phyloP scores from a whole-genome alignment of 1,140 invertebrate species.

The Trichonephila clavipes region DNA sequence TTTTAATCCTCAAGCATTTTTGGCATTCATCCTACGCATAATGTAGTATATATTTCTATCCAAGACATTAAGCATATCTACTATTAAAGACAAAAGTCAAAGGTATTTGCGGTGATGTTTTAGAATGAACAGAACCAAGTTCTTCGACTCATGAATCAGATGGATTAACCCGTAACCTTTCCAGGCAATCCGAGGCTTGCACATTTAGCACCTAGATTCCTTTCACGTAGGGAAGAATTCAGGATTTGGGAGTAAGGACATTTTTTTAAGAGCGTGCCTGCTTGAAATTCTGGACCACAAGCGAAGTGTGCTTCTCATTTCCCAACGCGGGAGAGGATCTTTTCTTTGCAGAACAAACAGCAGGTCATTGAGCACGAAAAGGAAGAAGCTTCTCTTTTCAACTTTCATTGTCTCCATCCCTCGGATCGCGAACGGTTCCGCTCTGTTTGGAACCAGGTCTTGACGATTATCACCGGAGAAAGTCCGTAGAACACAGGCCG shows the following conservation, averaged over 20 bases:
- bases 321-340: background rate
- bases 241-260: background rate
- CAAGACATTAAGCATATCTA: too few species aligned
- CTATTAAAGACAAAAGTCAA: too few species aligned
- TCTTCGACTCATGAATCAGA: too few species aligned
- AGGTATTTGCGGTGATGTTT: too few species aligned
- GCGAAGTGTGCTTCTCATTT: background rate
- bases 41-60: too few species aligned
- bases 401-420: background rate
- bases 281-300: slow-evolving; percentile 26
- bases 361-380: slow-evolving; percentile 28
- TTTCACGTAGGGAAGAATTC: background rate
- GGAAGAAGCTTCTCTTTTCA: background rate
- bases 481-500: background rate
- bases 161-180: too few species aligned
- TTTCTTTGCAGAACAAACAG: background rate
- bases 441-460: background rate
- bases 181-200: too few species aligned
- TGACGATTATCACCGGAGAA: background rate
- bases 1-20: too few species aligned
- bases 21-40: too few species aligned
- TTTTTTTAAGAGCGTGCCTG: background rate
- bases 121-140: too few species aligned
- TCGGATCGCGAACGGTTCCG: background rate
- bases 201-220: background rate